Conservation (phyloP, 2,888 invertebrate species). For the Polydesmus complanatus region DNA sequence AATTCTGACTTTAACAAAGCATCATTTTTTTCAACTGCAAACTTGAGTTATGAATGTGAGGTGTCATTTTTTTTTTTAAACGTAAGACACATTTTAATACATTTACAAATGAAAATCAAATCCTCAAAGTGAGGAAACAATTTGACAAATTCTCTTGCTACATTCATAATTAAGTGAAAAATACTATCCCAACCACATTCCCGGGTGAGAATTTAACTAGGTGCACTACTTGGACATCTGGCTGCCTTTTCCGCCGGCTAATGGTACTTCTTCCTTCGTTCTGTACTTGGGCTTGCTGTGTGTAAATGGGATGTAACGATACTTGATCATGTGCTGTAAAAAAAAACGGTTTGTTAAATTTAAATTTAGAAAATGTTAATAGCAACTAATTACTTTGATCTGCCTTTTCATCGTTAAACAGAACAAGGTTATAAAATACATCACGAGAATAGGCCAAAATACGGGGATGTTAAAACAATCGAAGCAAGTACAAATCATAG, state of each 20-base stretch:
- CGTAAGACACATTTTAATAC: too few species aligned
- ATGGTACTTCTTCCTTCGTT: slow-evolving; percentile 30
- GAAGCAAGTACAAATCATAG: slow-evolving; percentile 84
- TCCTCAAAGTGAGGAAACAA: too few species aligned
- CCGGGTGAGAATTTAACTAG: too few species aligned
- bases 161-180: too few species aligned
- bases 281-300: slow-evolving; percentile 92
- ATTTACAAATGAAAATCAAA: too few species aligned
- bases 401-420: slow-evolving; percentile 99
- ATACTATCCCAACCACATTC: too few species aligned
- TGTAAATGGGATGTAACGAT: slow-evolving; percentile 96
- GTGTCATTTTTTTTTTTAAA: too few species aligned
- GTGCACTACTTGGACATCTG: background rate
- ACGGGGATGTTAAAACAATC: slow-evolving; percentile 98
- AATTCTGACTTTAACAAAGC: too few species aligned
- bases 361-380: background rate
- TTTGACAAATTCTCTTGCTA: too few species aligned
- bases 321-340: slow-evolving; percentile 97
- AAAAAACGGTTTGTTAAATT: slow-evolving; percentile 13
- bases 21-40: too few species aligned
- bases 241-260: background rate
- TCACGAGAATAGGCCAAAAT: slow-evolving; percentile 99
- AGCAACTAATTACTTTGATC: slow-evolving; percentile 60
- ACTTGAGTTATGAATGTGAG: too few species aligned
- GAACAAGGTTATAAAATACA: slow-evolving; percentile 98